Conservation (phyloP, 2,113 vertebrate species). For the Neotragus pygmaeus region DNA sequence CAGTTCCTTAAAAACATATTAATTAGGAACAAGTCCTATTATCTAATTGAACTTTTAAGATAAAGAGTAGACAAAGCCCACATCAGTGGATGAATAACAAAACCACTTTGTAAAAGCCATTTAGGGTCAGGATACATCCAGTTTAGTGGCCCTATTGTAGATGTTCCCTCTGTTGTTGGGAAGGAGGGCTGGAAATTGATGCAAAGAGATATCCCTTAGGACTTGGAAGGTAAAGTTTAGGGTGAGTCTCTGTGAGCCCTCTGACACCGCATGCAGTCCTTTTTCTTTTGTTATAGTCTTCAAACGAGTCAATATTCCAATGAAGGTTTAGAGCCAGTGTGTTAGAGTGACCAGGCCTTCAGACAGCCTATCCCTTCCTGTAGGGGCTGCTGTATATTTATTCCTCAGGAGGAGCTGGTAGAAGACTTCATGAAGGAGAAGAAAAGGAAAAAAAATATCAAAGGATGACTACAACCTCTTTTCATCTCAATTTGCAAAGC, state of each 20-base stretch:
- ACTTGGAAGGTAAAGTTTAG: background rate
- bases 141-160: background rate
- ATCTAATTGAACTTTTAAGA: background rate
- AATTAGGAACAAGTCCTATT: background rate
- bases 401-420: background rate
- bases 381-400: slow-evolving; percentile 4
- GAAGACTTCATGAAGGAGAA: background rate
- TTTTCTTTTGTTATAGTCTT: background rate
- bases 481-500: background rate
- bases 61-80: background rate
- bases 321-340: background rate
- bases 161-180: background rate
- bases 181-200: background rate
- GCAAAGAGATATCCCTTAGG: background rate
- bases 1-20: background rate
- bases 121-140: background rate
- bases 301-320: background rate
- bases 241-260: background rate
- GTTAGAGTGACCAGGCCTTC: background rate
- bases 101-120: background rate
- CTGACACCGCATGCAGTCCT: background rate
- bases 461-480: background rate
- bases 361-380: background rate
- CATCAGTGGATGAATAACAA: background rate
- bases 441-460: background rate